Evolutionary conservation across 2,797 vertebrate species (phyloP).

Genomic region (Tympanoctomys barrerae): DNA sequence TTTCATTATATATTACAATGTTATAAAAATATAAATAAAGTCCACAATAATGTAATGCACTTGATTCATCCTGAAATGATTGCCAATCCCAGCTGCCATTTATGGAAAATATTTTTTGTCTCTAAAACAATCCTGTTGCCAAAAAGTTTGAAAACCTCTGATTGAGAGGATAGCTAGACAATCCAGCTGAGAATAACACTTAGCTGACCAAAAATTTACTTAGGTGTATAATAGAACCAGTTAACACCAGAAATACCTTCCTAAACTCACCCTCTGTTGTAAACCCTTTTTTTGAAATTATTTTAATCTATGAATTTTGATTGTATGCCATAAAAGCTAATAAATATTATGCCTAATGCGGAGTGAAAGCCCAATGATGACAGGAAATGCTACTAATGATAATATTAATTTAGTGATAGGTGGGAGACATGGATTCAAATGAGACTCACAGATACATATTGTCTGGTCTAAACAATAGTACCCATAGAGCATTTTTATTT

Average conservation of each 20-base stretch:
- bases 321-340: conserved; percentile 43
- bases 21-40: no score
- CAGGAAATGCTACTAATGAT: not conserved
- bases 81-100: not conserved
- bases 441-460: not conserved
- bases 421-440: not conserved
- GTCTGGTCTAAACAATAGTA: not conserved
- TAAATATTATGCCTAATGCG: not conserved
- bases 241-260: conserved; percentile 27
- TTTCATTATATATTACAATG: no score
- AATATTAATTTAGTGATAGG: conserved; percentile 8
- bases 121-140: not conserved
- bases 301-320: conserved; percentile 17
- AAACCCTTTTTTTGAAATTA: conserved; percentile 1
- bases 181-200: not conserved
- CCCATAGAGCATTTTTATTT: not conserved
- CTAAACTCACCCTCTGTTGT: not conserved
- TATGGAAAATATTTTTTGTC: not conserved
- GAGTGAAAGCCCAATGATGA: not conserved
- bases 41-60: no score
- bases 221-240: conserved; percentile 9
- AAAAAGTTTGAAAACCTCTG: not conserved
- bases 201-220: conserved; percentile 37
- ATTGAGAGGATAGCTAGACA: conserved; percentile 36
- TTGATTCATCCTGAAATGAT: not conserved